Evolutionary conservation across 1,140 invertebrate species (phyloP).

Genomic region (Wiebesia pumilae): DNA sequence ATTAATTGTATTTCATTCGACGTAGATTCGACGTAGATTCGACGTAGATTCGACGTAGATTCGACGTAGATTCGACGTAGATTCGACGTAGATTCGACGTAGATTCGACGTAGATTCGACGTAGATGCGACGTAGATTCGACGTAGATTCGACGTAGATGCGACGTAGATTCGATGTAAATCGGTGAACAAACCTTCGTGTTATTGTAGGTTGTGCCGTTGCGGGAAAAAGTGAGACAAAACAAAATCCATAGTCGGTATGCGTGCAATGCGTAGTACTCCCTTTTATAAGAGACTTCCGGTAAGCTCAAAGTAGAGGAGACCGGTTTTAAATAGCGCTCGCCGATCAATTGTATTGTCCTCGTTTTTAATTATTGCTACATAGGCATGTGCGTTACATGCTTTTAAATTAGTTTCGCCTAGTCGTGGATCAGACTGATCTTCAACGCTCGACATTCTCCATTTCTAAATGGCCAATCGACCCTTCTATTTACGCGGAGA

Average conservation of each 20-base stretch:
- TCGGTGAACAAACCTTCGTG: neutral
- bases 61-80: too few species aligned
- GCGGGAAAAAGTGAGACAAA: neutral
- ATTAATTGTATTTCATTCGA: too few species aligned
- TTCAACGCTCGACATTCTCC: neutral
- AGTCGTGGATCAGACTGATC: too few species aligned
- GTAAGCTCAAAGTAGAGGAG: conserved; percentile 35
- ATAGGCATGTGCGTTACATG: neutral
- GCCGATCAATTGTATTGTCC: conserved; percentile 54
- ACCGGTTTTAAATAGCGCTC: conserved; percentile 14
- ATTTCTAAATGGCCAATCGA: too few species aligned
- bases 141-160: too few species aligned
- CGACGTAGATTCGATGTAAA: neutral
- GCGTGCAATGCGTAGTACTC: neutral
- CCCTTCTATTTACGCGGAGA: too few species aligned
- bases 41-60: too few species aligned
- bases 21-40: too few species aligned
- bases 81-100: too few species aligned
- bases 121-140: too few species aligned
- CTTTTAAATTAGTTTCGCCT: neutral
- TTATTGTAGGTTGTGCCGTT: neutral
- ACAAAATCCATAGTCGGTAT: neutral
- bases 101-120: too few species aligned
- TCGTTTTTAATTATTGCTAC: conserved; percentile 51
- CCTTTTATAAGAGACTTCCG: conserved; percentile 54